phyloP scores from a whole-genome alignment of 1,140 invertebrate species.

The Zaprionus tsacasi region DNA sequence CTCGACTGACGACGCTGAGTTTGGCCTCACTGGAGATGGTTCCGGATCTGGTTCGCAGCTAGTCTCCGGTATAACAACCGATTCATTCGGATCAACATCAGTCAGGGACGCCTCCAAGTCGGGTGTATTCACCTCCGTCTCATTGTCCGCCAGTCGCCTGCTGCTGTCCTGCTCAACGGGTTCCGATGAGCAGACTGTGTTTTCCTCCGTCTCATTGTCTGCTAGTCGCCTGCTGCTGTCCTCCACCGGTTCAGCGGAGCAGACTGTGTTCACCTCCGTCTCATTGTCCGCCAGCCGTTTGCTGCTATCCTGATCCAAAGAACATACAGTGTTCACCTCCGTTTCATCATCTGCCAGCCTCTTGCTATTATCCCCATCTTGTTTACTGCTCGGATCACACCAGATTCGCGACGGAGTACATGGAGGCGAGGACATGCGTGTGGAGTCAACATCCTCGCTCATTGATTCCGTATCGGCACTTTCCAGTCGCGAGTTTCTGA shows the following conservation, averaged over 20 bases:
- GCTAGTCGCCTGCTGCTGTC: slow-evolving; percentile 32
- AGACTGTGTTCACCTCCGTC: slow-evolving; percentile 22
- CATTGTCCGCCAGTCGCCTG: slow-evolving; percentile 39
- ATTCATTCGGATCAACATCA: slow-evolving; percentile 48
- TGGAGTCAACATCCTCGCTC: slow-evolving; percentile 50
- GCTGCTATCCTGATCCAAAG: slow-evolving; percentile 26
- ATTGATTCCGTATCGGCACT: slow-evolving; percentile 77
- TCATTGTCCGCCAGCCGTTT: slow-evolving; percentile 36
- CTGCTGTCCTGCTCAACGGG: slow-evolving; percentile 14
- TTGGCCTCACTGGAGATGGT: slow-evolving; percentile 10
- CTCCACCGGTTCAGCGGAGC: slow-evolving; percentile 1
- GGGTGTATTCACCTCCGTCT: slow-evolving; percentile 47
- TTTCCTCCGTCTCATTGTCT: slow-evolving; percentile 42
- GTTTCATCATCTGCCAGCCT: slow-evolving; percentile 50
- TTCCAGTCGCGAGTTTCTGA: slow-evolving; percentile 44
- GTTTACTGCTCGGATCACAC: background rate
- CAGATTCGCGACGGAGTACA: slow-evolving; percentile 1
- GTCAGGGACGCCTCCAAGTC: slow-evolving; percentile 15
- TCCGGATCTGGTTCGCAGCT: slow-evolving; percentile 47
- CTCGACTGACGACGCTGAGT: background rate
- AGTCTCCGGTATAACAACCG: slow-evolving; percentile 69
- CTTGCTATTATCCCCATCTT: slow-evolving; percentile 29
- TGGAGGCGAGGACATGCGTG: background rate
- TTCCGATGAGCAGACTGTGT: slow-evolving; percentile 3
- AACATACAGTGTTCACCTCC: slow-evolving; percentile 44